phyloP scores from a whole-genome alignment of 2,797 vertebrate species.

The Dendrocincla fuliginosa region DNA sequence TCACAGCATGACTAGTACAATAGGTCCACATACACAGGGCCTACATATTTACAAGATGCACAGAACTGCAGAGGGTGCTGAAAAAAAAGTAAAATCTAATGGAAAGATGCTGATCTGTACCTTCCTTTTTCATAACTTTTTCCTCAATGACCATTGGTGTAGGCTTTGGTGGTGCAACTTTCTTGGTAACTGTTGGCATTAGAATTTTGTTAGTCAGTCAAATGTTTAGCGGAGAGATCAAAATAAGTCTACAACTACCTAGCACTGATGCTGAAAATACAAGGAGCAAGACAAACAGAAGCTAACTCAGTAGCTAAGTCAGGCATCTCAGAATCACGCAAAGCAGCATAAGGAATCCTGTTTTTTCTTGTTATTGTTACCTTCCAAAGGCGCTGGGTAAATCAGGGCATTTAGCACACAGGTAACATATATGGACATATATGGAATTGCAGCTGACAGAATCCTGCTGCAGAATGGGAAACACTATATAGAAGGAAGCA shows the following conservation, averaged over 20 bases:
- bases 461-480: neutral
- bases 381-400: neutral
- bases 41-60: neutral
- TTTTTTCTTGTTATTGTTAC: neutral
- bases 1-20: neutral
- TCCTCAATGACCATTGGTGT: constrained; percentile 74
- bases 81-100: neutral
- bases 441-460: neutral
- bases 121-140: constrained; percentile 79
- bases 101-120: constrained; percentile 70
- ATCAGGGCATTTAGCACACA: neutral
- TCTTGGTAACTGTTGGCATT: constrained; percentile 78
- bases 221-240: constrained; percentile 8
- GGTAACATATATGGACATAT: neutral
- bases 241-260: neutral
- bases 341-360: neutral
- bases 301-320: neutral
- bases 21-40: neutral
- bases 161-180: constrained; percentile 77
- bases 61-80: neutral
- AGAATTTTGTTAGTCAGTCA: constrained; percentile 68
- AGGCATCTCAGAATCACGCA: neutral
- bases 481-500: neutral
- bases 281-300: neutral
- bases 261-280: neutral